Evolutionary conservation across 2,888 invertebrate species (phyloP).

Genomic region (Rhimphoctona megacephalus): DNA sequence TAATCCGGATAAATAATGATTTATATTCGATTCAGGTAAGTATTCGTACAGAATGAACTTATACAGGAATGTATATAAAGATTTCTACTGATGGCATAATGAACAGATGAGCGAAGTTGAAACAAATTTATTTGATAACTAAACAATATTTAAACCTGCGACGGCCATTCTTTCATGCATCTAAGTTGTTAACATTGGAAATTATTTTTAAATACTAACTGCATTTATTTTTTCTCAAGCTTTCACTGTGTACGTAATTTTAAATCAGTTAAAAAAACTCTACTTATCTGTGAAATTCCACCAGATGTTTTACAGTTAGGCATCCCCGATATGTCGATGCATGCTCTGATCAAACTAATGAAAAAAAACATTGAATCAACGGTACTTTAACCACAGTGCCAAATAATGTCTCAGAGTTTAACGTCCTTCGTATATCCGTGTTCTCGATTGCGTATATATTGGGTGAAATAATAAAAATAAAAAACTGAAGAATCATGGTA

Average conservation of each 20-base stretch:
- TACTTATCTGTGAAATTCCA: background rate
- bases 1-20: background rate
- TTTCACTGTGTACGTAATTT: background rate
- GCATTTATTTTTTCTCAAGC: no score
- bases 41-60: background rate
- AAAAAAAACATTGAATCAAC: background rate
- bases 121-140: no score
- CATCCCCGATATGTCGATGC: background rate
- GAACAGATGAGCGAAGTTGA: no score
- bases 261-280: background rate
- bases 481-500: background rate
- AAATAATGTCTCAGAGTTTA: background rate
- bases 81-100: background rate
- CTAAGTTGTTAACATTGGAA: no score
- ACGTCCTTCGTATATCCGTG: background rate
- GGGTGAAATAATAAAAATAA: background rate
- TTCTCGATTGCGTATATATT: constrained; percentile 11
- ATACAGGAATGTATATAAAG: background rate
- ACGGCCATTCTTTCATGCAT: no score
- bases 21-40: no score
- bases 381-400: constrained; percentile 16
- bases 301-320: background rate
- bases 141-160: no score
- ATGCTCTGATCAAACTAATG: background rate
- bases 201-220: no score